These are phyloP conservation scores for Brienomyrus longianalis DNA, from an alignment of 2,113 vertebrate genomes.

Conservation along the genomic window DNA sequence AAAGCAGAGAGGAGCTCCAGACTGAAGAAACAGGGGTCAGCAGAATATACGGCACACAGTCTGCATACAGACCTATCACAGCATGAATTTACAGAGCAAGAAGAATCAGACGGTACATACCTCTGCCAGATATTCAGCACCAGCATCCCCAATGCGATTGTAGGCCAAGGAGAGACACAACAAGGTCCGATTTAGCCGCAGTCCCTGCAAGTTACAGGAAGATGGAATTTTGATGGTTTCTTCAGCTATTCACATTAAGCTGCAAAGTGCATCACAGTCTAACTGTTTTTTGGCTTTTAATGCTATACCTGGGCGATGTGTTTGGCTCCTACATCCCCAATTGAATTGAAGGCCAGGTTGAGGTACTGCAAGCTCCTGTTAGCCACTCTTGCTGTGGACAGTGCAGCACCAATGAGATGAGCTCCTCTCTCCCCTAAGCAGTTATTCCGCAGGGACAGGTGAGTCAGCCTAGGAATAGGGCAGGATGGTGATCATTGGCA, in stretches of 20 bases:
- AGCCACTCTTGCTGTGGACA: conserved; percentile 53
- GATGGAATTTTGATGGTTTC: background rate
- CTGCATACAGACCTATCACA: background rate
- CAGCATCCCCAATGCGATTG: conserved; percentile 71
- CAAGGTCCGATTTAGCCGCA: conserved; percentile 73
- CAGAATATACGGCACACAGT: background rate
- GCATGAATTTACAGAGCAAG: background rate
- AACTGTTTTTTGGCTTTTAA: background rate
- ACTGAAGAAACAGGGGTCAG: background rate
- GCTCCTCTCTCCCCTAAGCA: conserved; percentile 60
- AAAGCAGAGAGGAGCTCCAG: background rate
- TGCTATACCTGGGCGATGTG: conserved; percentile 65
- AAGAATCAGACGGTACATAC: conserved; percentile 33
- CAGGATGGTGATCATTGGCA: background rate
- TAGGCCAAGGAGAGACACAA: conserved; percentile 69
- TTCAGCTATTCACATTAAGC: background rate
- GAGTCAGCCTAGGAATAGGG: conserved; percentile 53
- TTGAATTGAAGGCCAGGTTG: conserved; percentile 74
- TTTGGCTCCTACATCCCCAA: conserved; percentile 68
- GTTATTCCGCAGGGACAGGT: conserved; percentile 72
- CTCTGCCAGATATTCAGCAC: conserved; percentile 66
- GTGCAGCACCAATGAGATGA: conserved; percentile 59
- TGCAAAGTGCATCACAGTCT: background rate
- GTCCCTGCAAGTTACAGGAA: conserved; percentile 53
- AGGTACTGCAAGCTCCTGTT: conserved; percentile 65